phyloP scores from a whole-genome alignment of 2,888 invertebrate genomes.

The Aricia artaxerxes region DNA sequence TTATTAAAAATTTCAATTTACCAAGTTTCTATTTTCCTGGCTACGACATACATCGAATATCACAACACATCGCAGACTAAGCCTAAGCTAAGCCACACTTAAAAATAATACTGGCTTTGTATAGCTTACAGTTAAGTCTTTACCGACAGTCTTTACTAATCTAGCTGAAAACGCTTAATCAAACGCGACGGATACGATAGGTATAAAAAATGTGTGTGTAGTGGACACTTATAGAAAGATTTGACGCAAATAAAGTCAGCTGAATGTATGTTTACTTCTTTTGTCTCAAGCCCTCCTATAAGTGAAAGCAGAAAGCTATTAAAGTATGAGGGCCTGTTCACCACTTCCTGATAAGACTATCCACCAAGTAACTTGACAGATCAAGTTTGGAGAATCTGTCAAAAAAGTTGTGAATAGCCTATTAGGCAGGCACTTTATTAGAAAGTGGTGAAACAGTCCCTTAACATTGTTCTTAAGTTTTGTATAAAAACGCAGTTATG shows the following conservation, averaged over 20 bases:
- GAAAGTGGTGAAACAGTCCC: too few relatives aligned
- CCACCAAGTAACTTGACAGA: too few relatives aligned
- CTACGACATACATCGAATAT: slow-evolving; percentile 16
- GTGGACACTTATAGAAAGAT: background rate
- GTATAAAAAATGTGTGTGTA: background rate
- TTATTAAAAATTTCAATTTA: too few relatives aligned
- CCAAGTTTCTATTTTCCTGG: background rate
- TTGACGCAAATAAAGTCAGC: background rate
- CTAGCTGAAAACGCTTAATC: background rate
- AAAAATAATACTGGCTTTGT: slow-evolving; percentile 33
- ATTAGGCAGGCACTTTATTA: too few relatives aligned
- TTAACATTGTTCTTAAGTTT: too few relatives aligned
- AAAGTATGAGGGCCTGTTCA: too few relatives aligned
- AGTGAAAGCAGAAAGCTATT: background rate
- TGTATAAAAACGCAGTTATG: too few relatives aligned
- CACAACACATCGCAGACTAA: slow-evolving; percentile 24
- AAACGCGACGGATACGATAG: background rate
- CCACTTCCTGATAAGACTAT: too few relatives aligned
- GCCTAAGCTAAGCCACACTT: background rate
- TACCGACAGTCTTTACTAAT: background rate
- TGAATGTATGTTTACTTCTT: background rate
- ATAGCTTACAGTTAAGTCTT: background rate
- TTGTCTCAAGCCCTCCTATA: background rate
- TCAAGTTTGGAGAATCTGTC: too few relatives aligned
- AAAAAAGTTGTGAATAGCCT: too few relatives aligned